These are phyloP conservation scores for Gyps fulvus DNA, from an alignment of 2,113 vertebrate genomes.

Conservation along the genomic window DNA sequence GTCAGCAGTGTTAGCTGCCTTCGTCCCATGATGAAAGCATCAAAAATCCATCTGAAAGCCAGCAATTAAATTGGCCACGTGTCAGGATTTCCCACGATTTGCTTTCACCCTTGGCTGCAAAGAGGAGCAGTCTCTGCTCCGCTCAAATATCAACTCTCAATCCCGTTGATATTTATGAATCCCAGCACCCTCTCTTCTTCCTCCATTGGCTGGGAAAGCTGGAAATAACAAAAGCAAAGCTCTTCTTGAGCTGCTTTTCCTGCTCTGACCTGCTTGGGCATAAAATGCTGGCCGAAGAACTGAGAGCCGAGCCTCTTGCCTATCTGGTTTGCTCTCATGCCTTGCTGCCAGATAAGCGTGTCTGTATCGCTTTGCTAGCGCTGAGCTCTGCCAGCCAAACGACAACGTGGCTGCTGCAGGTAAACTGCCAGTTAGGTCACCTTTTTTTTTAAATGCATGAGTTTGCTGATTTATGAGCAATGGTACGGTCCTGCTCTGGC, in stretches of 20 bases:
- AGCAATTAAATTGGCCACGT: accelerated
- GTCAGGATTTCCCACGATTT: accelerated
- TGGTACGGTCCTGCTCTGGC: background rate
- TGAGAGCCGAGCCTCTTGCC: background rate
- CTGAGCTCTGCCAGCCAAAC: background rate
- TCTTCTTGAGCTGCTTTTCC: background rate
- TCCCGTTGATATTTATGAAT: accelerated
- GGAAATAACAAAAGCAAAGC: background rate
- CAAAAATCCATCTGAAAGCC: background rate
- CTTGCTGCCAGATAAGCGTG: background rate
- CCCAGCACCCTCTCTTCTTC: background rate
- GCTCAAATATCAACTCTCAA: accelerated
- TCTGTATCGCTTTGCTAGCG: accelerated
- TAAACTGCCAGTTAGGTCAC: background rate
- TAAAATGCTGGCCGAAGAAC: background rate
- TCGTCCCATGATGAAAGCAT: accelerated
- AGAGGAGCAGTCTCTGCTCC: background rate
- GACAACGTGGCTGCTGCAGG: background rate
- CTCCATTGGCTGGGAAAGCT: background rate
- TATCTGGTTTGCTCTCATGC: background rate
- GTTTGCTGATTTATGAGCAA: background rate
- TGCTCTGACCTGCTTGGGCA: background rate
- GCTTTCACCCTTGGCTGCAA: accelerated
- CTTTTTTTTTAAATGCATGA: background rate
- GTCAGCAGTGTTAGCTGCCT: background rate